Evolutionary conservation across 2,113 vertebrate genomes (phyloP).

Genomic region (Origma solitaria): DNA sequence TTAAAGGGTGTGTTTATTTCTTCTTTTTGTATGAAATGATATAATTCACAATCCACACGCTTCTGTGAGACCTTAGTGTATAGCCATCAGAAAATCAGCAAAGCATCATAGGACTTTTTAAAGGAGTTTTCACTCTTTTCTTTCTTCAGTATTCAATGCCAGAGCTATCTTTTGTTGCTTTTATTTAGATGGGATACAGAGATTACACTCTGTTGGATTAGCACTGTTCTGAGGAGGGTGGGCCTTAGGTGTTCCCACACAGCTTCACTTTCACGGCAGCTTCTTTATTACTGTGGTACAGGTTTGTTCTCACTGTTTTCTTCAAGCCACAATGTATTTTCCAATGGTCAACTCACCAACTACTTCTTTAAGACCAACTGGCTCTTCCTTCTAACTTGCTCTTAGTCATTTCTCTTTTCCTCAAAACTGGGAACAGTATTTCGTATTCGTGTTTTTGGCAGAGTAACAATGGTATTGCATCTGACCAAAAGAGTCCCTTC

Average conservation of each 20-base stretch:
- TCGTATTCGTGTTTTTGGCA: not conserved
- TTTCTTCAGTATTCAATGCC: not conserved
- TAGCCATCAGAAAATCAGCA: not conserved
- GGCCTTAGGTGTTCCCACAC: not conserved
- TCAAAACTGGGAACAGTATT: not conserved
- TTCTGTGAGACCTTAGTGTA: not conserved
- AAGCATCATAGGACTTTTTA: not conserved
- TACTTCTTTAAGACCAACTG: not conserved
- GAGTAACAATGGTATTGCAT: not conserved
- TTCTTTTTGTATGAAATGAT: not conserved
- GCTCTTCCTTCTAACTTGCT: not conserved
- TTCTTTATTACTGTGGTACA: not conserved
- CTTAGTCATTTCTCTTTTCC: conserved; percentile 1
- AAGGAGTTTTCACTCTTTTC: not conserved
- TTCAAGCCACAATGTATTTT: not conserved
- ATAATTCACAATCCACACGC: not conserved
- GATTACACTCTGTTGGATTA: not conserved
- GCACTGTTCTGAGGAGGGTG: not conserved
- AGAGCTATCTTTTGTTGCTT: not conserved
- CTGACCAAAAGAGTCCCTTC: conserved; percentile 8
- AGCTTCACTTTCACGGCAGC: not conserved
- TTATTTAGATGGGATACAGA: not conserved
- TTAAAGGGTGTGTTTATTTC: not conserved
- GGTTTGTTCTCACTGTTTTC: not conserved
- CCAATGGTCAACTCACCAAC: not conserved